Percentiles rank a stretch among this genome's conserved stretches.
Conservation (phyloP, 2,888 invertebrate species). For the Acrobasis repandana region DNA sequence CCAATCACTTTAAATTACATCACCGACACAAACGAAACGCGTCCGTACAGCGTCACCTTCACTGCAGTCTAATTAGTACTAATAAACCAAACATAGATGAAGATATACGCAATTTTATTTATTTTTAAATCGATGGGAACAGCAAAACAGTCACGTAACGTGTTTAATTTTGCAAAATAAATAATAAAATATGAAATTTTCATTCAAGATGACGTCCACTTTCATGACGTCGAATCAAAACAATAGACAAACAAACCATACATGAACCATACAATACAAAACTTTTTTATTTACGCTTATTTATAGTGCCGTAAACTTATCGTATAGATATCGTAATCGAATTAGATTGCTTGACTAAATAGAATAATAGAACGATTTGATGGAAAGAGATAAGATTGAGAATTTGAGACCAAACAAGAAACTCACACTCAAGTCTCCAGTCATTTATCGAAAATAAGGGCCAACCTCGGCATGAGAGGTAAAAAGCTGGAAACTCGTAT, state of each 20-base stretch:
- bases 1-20: conserved; percentile 81
- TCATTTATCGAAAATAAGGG: too few relatives aligned
- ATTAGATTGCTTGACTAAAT: background rate
- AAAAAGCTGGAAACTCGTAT: too few relatives aligned
- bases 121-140: conserved; percentile 39
- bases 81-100: conserved; percentile 44
- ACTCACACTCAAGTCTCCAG: too few relatives aligned
- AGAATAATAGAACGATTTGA: background rate
- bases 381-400: too few relatives aligned
- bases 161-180: conserved; percentile 64
- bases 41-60: conserved; percentile 72
- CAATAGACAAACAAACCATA: conserved; percentile 74
- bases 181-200: conserved; percentile 67
- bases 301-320: background rate
- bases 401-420: background rate
- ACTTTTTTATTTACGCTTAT: too few relatives aligned
- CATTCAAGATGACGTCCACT: conserved; percentile 79
- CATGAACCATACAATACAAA: too few relatives aligned
- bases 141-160: conserved; percentile 46
- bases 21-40: conserved; percentile 76
- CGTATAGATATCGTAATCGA: background rate
- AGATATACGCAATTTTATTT: conserved; percentile 44
- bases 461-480: too few relatives aligned
- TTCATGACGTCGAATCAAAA: conserved; percentile 75
- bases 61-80: conserved; percentile 46